Percentiles rank a stretch among this genome's conserved stretches.
Evolutionary conservation across 2,113 vertebrate genomes (phyloP).

Genomic region (Lampris megalopsis): DNA sequence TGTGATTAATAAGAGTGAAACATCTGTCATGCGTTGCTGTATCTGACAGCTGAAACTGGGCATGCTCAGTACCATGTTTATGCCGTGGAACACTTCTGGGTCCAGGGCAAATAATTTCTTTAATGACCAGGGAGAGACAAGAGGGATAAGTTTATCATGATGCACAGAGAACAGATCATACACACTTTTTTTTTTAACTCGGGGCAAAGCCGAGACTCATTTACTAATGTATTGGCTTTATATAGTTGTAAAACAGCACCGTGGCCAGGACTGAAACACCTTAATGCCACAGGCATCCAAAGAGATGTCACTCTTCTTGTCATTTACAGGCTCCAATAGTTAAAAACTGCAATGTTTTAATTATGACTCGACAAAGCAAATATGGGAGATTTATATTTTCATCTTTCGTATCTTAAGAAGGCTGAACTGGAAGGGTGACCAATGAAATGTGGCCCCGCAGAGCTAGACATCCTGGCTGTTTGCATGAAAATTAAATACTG

Average conservation of each 20-base stretch:
- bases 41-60: slow-evolving; percentile 62
- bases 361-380: too few species aligned
- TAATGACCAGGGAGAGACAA: slow-evolving; percentile 74
- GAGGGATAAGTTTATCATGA: slow-evolving; percentile 62
- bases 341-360: too few species aligned
- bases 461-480: not conserved
- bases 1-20: slow-evolving; percentile 69
- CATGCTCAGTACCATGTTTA: slow-evolving; percentile 81
- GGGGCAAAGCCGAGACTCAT: not conserved
- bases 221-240: too few species aligned
- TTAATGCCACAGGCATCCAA: too few species aligned
- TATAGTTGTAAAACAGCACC: too few species aligned
- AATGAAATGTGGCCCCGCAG: too few species aligned
- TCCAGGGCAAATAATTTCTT: slow-evolving; percentile 84
- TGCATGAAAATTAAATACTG: not conserved
- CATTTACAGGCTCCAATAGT: too few species aligned
- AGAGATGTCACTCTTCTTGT: too few species aligned
- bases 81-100: slow-evolving; percentile 79
- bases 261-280: too few species aligned
- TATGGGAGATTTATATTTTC: too few species aligned
- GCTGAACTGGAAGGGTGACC: too few species aligned
- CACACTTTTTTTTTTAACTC: slow-evolving; percentile 23
- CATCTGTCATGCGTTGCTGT: slow-evolving; percentile 74
- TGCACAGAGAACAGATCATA: slow-evolving; percentile 47
- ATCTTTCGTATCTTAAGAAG: too few species aligned